These are phyloP conservation scores for Salvator merianae DNA, from an alignment of 2,113 vertebrate species.

Conservation along the genomic window DNA sequence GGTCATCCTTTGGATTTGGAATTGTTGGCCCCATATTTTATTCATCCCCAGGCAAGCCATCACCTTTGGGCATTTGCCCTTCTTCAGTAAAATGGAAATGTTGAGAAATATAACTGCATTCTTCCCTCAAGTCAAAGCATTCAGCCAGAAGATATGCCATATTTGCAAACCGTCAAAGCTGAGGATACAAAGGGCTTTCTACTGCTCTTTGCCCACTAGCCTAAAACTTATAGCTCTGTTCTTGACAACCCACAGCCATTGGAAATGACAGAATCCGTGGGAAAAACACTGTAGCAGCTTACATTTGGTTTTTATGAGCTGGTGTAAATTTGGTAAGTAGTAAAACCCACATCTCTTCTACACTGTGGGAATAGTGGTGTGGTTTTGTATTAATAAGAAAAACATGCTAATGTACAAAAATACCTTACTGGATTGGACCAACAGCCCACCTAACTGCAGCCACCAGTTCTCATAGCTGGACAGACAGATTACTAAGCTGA, in stretches of 20 bases:
- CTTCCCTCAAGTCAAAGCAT: not conserved
- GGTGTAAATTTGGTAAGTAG: too few species aligned
- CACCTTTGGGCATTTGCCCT: not conserved
- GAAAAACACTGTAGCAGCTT: not conserved
- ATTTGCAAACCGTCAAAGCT: not conserved
- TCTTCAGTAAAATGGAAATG: not conserved
- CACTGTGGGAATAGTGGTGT: not conserved
- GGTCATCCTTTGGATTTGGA: not conserved
- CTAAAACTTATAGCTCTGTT: not conserved
- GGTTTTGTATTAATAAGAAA: not conserved
- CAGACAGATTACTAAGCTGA: too few species aligned
- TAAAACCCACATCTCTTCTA: not conserved
- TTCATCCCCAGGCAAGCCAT: not conserved
- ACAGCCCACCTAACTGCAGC: too few species aligned
- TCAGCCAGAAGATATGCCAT: not conserved
- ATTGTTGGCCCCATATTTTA: not conserved
- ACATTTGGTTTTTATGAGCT: not conserved
- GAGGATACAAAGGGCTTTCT: not conserved
- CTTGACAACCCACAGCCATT: not conserved
- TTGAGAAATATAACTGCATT: not conserved
- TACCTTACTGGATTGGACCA: too few species aligned
- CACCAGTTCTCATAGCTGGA: too few species aligned
- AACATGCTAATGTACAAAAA: not conserved
- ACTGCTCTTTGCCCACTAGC: not conserved
- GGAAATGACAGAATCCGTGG: not conserved